phyloP scores from a whole-genome alignment of 2,113 vertebrate species.

The Stomatorhinus ivindoensis region DNA sequence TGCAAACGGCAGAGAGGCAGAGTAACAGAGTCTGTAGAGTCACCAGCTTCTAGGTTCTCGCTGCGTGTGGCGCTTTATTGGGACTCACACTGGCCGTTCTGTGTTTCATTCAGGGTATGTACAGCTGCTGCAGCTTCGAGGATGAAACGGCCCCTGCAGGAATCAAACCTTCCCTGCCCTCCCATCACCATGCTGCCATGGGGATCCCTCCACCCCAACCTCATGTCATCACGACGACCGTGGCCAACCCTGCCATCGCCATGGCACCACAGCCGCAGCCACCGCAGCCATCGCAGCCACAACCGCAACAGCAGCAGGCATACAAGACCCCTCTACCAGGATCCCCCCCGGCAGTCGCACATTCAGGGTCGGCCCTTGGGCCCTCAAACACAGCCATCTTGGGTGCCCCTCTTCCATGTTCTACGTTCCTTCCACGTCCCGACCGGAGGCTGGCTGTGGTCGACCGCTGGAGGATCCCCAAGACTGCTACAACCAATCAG shows the following conservation, averaged over 20 bases:
- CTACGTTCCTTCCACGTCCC: constrained; percentile 75
- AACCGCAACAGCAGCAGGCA: constrained; percentile 53
- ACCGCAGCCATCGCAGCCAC: constrained; percentile 47
- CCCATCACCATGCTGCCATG: constrained; percentile 59
- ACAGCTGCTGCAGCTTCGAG: constrained; percentile 84
- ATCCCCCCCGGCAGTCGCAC: constrained; percentile 66
- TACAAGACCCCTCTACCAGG: constrained; percentile 65
- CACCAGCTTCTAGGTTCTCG: neutral
- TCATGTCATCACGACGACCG: constrained; percentile 54
- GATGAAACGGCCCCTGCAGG: constrained; percentile 64
- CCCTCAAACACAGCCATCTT: constrained; percentile 63
- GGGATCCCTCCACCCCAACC: constrained; percentile 53
- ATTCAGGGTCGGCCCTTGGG: constrained; percentile 65
- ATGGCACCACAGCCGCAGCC: constrained; percentile 62
- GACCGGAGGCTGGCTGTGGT: constrained; percentile 71
- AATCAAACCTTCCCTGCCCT: constrained; percentile 51
- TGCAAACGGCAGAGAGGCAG: neutral
- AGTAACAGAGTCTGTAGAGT: neutral
- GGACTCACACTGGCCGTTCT: constrained; percentile 12
- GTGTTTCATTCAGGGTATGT: constrained; percentile 71
- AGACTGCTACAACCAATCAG: constrained; percentile 63
- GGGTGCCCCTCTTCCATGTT: constrained; percentile 70
- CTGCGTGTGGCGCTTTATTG: neutral
- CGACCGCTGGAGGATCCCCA: constrained; percentile 80
- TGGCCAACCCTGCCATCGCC: constrained; percentile 53